These are phyloP conservation scores for Rhabdomys pumilio DNA, from an alignment of 2,797 vertebrate genomes.

Conservation along the genomic window DNA sequence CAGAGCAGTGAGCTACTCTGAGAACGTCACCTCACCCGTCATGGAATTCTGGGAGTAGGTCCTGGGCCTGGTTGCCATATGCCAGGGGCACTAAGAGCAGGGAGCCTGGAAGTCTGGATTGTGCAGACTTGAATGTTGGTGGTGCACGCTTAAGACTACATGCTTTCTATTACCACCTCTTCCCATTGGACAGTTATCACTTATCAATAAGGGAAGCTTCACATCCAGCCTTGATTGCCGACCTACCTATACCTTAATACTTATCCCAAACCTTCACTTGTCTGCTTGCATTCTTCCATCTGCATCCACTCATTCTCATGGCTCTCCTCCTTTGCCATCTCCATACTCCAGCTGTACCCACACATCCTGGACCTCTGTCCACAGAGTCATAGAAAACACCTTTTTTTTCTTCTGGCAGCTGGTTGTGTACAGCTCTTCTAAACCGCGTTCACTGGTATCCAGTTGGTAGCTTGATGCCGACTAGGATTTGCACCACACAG, in stretches of 20 bases:
- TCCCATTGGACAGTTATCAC: not conserved
- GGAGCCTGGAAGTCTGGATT: not conserved
- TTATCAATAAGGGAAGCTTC: not conserved
- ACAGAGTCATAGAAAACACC: not conserved
- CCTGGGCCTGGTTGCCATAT: not conserved
- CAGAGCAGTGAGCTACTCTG: constrained; percentile 80
- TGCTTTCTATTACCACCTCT: not conserved
- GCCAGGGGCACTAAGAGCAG: not conserved
- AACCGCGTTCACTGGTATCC: not conserved
- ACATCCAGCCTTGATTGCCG: not conserved
- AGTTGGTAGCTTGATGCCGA: not conserved
- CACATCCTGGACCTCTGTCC: not conserved
- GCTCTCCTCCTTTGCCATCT: not conserved
- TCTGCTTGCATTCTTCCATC: not conserved
- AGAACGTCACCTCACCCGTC: constrained; percentile 91
- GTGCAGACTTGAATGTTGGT: not conserved
- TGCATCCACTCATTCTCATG: not conserved
- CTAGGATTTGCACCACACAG: not conserved
- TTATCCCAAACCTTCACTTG: no score
- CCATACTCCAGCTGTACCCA: no score
- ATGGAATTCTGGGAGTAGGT: constrained; percentile 95
- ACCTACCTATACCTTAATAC: not conserved
- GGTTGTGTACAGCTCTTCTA: not conserved
- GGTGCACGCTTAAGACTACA: not conserved
- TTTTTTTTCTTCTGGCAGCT: no score